phyloP scores from a whole-genome alignment of 2,888 invertebrate species.

The Nephrotoma guestfalica region DNA sequence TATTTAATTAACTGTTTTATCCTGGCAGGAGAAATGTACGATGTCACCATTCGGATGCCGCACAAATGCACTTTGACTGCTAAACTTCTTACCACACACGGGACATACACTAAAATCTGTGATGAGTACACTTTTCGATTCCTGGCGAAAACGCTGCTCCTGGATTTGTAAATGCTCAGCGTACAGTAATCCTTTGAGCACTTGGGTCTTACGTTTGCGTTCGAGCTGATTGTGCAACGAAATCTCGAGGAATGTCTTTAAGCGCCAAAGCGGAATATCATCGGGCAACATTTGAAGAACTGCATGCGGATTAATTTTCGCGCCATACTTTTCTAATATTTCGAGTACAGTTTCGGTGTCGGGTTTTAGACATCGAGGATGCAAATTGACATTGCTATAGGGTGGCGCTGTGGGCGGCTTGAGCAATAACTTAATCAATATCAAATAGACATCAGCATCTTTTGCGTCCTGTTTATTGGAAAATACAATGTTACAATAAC shows the following conservation, averaged over 20 bases:
- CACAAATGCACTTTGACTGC: slow-evolving; percentile 87
- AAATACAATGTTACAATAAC: slow-evolving; percentile 67
- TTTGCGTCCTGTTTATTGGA: slow-evolving; percentile 13
- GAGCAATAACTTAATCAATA: slow-evolving; percentile 26
- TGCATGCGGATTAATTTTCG: slow-evolving; percentile 68
- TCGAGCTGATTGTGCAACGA: slow-evolving; percentile 61
- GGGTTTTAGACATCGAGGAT: slow-evolving; percentile 48
- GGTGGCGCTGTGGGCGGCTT: slow-evolving; percentile 33
- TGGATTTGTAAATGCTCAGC: slow-evolving; percentile 74
- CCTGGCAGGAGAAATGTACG: slow-evolving; percentile 83
- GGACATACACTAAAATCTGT: slow-evolving; percentile 79
- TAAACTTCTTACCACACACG: slow-evolving; percentile 86
- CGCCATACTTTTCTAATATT: slow-evolving; percentile 70
- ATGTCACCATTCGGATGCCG: slow-evolving; percentile 83
- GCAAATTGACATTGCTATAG: slow-evolving; percentile 29
- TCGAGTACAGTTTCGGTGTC: slow-evolving; percentile 67
- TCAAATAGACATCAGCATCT: slow-evolving; percentile 16
- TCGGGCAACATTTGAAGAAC: slow-evolving; percentile 55
- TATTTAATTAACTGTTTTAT: slow-evolving; percentile 9
- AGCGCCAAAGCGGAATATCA: slow-evolving; percentile 55
- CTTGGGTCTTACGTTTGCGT: slow-evolving; percentile 55
- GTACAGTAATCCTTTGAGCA: slow-evolving; percentile 68
- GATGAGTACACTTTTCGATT: slow-evolving; percentile 69
- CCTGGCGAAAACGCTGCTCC: slow-evolving; percentile 62
- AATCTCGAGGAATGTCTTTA: slow-evolving; percentile 67